These are phyloP conservation scores for Podargus strigoides DNA, from an alignment of 2,797 vertebrate genomes.

Conservation along the genomic window DNA sequence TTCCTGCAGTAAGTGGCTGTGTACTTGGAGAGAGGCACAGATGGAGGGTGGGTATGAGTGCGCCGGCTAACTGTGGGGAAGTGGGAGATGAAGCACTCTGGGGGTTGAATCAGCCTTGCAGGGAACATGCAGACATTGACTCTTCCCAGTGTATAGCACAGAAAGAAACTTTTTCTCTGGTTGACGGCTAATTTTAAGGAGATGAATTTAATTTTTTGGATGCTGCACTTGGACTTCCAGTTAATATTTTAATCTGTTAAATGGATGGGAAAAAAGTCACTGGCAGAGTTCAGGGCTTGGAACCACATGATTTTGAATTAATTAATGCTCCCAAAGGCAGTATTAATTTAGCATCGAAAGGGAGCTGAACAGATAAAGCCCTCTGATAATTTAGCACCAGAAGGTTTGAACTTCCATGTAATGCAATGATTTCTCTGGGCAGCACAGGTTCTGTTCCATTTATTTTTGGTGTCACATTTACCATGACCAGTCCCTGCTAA, in stretches of 20 bases:
- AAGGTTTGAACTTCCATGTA: background rate
- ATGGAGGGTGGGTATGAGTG: background rate
- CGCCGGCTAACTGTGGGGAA: background rate
- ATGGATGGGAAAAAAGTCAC: background rate
- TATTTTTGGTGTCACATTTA: background rate
- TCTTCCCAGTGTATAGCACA: background rate
- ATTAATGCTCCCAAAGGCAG: background rate
- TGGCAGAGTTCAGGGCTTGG: background rate
- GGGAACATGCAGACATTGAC: background rate
- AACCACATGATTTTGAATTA: background rate
- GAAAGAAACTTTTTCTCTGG: background rate
- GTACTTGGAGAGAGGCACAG: background rate
- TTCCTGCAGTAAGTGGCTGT: background rate
- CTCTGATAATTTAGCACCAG: background rate
- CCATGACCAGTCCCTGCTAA: background rate
- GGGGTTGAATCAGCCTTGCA: background rate
- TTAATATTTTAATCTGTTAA: background rate
- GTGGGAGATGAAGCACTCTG: background rate
- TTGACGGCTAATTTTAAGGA: background rate
- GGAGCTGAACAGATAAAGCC: background rate
- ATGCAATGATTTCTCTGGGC: background rate
- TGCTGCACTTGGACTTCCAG: background rate
- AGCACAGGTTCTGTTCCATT: background rate
- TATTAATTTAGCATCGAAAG: background rate
- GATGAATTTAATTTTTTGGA: background rate